Evolutionary conservation across 2,113 vertebrate species (phyloP).

Genomic region (Eurystomus gularis): DNA sequence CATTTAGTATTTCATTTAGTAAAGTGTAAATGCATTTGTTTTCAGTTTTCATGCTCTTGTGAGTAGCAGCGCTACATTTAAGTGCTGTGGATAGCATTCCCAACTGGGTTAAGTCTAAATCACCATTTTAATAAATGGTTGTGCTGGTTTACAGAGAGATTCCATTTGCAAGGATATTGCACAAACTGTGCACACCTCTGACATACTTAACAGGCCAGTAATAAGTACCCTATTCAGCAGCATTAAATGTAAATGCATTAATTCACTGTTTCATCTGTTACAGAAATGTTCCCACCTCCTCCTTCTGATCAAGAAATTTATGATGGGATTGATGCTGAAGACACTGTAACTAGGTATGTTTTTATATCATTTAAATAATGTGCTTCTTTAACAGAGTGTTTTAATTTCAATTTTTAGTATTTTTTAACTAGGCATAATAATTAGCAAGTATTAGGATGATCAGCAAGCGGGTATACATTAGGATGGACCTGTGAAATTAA

Average conservation of each 20-base stretch:
- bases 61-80: neutral
- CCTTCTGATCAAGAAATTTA: slow-evolving; percentile 85
- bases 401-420: neutral
- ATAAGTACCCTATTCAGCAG: neutral
- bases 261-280: slow-evolving; percentile 28
- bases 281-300: slow-evolving; percentile 78
- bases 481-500: neutral
- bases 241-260: neutral
- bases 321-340: slow-evolving; percentile 83
- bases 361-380: neutral
- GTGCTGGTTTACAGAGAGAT: neutral
- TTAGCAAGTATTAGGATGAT: neutral
- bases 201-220: neutral
- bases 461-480: neutral
- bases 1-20: neutral
- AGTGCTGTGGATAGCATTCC: neutral
- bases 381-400: neutral
- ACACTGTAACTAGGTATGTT: slow-evolving; percentile 74
- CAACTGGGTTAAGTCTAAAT: neutral
- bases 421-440: neutral
- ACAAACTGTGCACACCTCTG: neutral
- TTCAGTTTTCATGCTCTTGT: neutral
- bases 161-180: neutral
- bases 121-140: neutral
- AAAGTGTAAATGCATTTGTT: neutral